Evolutionary conservation across 2,888 invertebrate species (phyloP).

Genomic region (Hesperia comma): DNA sequence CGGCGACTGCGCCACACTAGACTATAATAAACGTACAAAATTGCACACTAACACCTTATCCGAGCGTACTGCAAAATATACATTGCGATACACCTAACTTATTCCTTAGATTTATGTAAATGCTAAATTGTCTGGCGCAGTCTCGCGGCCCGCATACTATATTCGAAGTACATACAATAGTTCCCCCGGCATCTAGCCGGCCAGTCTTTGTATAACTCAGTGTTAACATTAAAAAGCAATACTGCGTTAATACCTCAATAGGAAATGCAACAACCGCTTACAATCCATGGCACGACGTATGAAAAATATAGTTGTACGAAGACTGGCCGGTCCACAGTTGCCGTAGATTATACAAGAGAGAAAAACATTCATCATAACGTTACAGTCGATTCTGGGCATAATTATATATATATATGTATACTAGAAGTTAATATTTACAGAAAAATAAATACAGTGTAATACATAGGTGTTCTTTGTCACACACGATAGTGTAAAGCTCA

Average conservation of each 20-base stretch:
- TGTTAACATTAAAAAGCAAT: slow-evolving; percentile 18
- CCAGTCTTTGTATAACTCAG: neutral
- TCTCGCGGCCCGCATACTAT: slow-evolving; percentile 30
- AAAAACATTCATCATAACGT: slow-evolving; percentile 43
- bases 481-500: slow-evolving; percentile 40
- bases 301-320: slow-evolving; percentile 7
- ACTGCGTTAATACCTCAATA: slow-evolving; percentile 23
- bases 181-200: neutral
- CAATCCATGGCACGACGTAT: slow-evolving; percentile 30
- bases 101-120: slow-evolving; percentile 19
- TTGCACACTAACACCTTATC: slow-evolving; percentile 34
- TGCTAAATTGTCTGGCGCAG: slow-evolving; percentile 30
- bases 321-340: neutral
- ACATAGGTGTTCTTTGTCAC: slow-evolving; percentile 42
- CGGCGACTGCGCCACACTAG: slow-evolving; percentile 39
- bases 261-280: slow-evolving; percentile 22
- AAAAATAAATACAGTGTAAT: slow-evolving; percentile 42
- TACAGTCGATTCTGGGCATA: slow-evolving; percentile 44
- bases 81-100: slow-evolving; percentile 33
- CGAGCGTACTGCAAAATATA: slow-evolving; percentile 38
- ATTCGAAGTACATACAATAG: slow-evolving; percentile 26
- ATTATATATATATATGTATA: no score
- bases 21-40: slow-evolving; percentile 40
- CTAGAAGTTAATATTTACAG: slow-evolving; percentile 38
- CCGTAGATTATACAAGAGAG: slow-evolving; percentile 9